phyloP scores from a whole-genome alignment of 2,797 vertebrate genomes.

The Rachycentron canadum region DNA sequence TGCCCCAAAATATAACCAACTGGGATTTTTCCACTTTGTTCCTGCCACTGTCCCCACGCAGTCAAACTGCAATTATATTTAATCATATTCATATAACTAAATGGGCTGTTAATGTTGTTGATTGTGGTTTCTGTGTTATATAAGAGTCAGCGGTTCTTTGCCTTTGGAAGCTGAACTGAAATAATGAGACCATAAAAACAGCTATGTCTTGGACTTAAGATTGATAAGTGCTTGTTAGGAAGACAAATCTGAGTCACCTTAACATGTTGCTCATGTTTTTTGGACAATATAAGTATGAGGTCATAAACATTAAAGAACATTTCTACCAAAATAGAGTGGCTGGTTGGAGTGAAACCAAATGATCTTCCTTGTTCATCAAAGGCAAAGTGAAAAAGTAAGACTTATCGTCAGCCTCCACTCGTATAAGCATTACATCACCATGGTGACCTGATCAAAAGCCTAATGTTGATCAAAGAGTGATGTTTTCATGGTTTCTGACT shows the following conservation, averaged over 20 bases:
- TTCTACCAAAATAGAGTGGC: neutral
- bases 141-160: too few species aligned
- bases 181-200: neutral
- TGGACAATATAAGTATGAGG: neutral
- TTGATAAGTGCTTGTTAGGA: neutral
- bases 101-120: neutral
- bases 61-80: too few species aligned
- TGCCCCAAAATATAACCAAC: too few species aligned
- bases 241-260: conserved; percentile 24
- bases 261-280: neutral
- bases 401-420: too few species aligned
- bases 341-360: neutral
- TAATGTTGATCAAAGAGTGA: too few species aligned
- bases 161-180: neutral
- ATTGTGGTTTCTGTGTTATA: neutral
- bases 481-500: neutral
- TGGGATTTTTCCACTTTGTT: too few species aligned
- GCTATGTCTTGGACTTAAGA: neutral
- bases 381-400: neutral
- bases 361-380: neutral
- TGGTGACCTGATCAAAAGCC: too few species aligned
- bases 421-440: too few species aligned
- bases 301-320: neutral
- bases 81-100: too few species aligned
- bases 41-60: neutral